Percentiles rank a stretch among this genome's conserved stretches.
phyloP scores from a whole-genome alignment of 2,797 vertebrate species.

The Arctocebus calabarensis region DNA sequence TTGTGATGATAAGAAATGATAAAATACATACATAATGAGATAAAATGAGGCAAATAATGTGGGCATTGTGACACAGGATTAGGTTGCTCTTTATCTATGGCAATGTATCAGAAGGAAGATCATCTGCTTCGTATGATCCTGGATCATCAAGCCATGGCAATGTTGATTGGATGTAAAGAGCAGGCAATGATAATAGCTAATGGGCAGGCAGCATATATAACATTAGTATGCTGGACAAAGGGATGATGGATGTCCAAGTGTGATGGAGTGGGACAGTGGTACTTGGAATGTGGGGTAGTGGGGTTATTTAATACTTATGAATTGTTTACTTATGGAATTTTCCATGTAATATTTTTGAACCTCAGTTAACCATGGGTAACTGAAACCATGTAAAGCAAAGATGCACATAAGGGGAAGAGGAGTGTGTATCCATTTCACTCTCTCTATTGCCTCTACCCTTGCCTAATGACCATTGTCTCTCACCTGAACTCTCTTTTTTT shows the following conservation, averaged over 20 bases:
- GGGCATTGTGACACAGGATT: background rate
- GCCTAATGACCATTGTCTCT: background rate
- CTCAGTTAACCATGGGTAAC: background rate
- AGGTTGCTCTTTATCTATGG: background rate
- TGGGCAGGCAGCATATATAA: background rate
- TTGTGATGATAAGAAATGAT: background rate
- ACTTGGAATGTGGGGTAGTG: background rate
- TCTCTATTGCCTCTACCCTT: background rate
- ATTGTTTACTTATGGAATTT: background rate
- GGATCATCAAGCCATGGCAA: background rate
- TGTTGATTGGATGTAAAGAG: background rate
- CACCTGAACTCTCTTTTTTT: background rate
- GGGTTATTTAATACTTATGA: background rate
- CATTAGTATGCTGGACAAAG: background rate
- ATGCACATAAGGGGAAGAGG: background rate
- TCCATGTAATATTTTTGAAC: background rate
- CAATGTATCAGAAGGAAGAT: background rate
- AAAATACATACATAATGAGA: background rate
- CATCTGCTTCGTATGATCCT: too few relatives aligned
- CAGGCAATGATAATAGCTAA: background rate
- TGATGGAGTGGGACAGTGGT: background rate
- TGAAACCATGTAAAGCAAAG: background rate
- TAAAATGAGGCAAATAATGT: background rate
- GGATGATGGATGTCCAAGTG: background rate
- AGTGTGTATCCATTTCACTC: background rate